Base-by-base conservation (phyloP, 2,113 vertebrate species). In the Addax nasomaculatus region DNA sequence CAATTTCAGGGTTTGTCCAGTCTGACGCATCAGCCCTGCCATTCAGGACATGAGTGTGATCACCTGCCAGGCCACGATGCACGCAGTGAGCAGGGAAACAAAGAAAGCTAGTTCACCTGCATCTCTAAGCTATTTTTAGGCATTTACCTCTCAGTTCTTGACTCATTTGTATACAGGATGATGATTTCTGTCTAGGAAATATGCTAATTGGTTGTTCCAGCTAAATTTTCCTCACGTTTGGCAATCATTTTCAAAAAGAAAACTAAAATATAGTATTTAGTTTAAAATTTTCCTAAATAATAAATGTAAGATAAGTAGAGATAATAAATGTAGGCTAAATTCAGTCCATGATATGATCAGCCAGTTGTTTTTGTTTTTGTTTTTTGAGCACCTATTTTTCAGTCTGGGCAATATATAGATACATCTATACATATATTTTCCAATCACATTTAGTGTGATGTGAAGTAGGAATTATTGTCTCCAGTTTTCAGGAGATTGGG, bases 241-340 rank as follows among this genome's bases (percentile, higher is more conserved):
- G 55, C 62, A 47, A 81, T 85, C 33, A 84, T 88, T 53, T 97
- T 92, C 64, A 78, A 79, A 80, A 70, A 84, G 45, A 76, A 83
- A 89, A 70, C 29, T 29, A 29, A 78, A 93, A 23, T 87, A 30
- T 4, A 39, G n/a, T 57, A 19, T 57, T 39, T 29, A 29, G 0
- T 93, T 85, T 43, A 25, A 55, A 36, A 14, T 49, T 97, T 85
- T 30, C 60, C 62, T 93, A 60, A 94, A 51, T 30, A 51, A 3
- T 43, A 90, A 81, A 19, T 57, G 1, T 73, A 16, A 94, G 36
- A 55, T 10, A 81, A 90, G 36, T 70, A 49, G 47, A 13, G 47
- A 49, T 49, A 49, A 49, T 49, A 49, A 49, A 49, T 49, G 47
- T 85, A 81, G 53, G 70, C 47, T 62, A 70, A 67, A 51, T 73